phyloP scores from a whole-genome alignment of 2,888 invertebrate genomes.

The Scaptomyza tumidula region DNA sequence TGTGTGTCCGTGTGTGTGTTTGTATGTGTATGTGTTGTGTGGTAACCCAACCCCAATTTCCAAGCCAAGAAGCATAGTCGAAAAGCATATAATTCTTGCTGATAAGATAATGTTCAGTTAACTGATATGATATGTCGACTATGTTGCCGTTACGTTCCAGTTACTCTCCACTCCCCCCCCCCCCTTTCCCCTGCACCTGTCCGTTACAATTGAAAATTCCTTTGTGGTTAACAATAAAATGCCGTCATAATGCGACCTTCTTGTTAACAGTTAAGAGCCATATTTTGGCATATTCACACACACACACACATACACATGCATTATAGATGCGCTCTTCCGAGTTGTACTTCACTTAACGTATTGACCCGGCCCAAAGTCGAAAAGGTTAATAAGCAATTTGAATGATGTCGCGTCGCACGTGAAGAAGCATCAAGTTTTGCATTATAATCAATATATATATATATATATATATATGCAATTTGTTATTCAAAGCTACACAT shows the following conservation, averaged over 20 bases:
- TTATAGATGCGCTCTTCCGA: background rate
- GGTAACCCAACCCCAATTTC: constrained; percentile 16
- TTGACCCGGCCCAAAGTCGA: constrained; percentile 34
- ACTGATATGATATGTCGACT: constrained; percentile 39
- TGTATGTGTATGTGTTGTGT: constrained; percentile 1
- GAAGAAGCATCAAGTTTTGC: constrained; percentile 34
- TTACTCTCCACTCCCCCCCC: no score
- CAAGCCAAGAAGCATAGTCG: constrained; percentile 44
- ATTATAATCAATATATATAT: constrained; percentile 2
- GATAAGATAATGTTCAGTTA: constrained; percentile 54
- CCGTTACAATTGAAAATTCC: constrained; percentile 36
- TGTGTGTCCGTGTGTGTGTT: background rate
- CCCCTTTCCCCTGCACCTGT: background rate
- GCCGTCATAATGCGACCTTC: constrained; percentile 29
- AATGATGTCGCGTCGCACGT: constrained; percentile 44
- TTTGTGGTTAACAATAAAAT: constrained; percentile 47
- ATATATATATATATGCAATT: no score
- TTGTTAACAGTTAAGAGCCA: background rate
- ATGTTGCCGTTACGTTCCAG: constrained; percentile 30
- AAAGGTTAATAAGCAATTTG: constrained; percentile 71
- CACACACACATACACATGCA: background rate
- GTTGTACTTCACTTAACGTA: constrained; percentile 9
- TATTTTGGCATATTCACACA: constrained; percentile 1
- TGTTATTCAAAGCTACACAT: background rate
- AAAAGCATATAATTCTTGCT: constrained; percentile 49